A percentile compares a stretch with the other conserved stretches of the same genome.
Conservation (phyloP, 1,140 invertebrate species). For the Lutraria rhynchaena region DNA sequence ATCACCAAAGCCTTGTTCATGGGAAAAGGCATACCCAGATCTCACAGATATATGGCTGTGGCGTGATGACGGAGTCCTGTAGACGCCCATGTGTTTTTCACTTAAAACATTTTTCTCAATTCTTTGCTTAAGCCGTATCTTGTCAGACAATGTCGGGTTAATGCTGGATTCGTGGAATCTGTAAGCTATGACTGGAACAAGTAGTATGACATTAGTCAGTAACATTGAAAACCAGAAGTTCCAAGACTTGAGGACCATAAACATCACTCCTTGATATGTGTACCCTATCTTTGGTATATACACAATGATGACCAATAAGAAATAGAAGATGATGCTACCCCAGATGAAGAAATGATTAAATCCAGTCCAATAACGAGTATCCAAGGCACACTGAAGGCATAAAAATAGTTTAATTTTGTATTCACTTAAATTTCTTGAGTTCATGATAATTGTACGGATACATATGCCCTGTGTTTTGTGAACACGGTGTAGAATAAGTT, state of each 20-base stretch:
- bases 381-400: conserved; percentile 95
- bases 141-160: conserved; percentile 94
- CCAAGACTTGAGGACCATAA: conserved; percentile 83
- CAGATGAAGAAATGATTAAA: conserved; percentile 99
- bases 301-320: conserved; percentile 86
- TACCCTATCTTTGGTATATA: conserved; percentile 83
- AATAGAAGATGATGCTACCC: conserved; percentile 98
- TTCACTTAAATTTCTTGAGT: too few species aligned
- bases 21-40: conserved; percentile 99
- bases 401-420: too few species aligned
- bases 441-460: too few species aligned
- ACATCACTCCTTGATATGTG: conserved; percentile 74
- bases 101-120: conserved; percentile 84
- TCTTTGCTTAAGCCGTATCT: conserved; percentile 92
- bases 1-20: conserved; percentile 97
- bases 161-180: conserved; percentile 83
- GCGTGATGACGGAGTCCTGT: conserved; percentile 90
- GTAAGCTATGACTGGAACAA: conserved; percentile 97
- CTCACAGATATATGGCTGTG: conserved; percentile 91
- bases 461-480: too few species aligned
- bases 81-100: conserved; percentile 89
- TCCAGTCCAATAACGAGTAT: conserved; percentile 99
- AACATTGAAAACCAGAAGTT: conserved; percentile 97
- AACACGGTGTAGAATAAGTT: too few species aligned
- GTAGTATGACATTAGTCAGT: conserved; percentile 91